phyloP scores from a whole-genome alignment of 2,113 vertebrate genomes.

The Proterorhinus semilunaris region DNA sequence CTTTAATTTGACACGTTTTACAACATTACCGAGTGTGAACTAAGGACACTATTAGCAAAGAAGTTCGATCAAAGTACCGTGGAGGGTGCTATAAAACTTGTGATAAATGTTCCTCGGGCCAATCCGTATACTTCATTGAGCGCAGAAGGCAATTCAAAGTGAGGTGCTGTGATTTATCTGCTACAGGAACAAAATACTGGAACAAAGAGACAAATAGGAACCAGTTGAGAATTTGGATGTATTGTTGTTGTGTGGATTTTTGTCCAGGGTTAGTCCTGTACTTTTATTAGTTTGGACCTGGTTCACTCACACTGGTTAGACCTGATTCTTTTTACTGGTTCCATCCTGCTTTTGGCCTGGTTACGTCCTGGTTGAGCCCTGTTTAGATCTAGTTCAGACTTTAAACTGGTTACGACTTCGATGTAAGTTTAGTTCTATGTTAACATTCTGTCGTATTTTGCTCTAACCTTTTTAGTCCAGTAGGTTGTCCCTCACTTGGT shows the following conservation, averaged over 20 bases:
- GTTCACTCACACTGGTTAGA: background rate
- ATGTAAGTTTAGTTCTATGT: no score
- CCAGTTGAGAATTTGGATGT: constrained; percentile 49
- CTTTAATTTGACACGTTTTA: constrained; percentile 67
- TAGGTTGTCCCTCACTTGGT: no score
- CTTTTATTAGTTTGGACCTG: background rate
- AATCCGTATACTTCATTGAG: constrained; percentile 11
- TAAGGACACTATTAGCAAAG: constrained; percentile 31
- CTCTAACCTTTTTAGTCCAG: no score
- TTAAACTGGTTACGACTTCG: background rate
- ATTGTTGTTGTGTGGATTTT: constrained; percentile 41
- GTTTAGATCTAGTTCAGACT: background rate
- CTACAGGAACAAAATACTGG: constrained; percentile 42
- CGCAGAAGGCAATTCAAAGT: constrained; percentile 32
- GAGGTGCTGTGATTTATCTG: constrained; percentile 50
- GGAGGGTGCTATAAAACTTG: constrained; percentile 18
- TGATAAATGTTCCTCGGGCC: constrained; percentile 15
- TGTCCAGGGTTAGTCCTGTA: background rate
- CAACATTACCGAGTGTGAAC: constrained; percentile 59
- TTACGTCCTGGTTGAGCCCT: background rate
- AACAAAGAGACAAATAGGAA: constrained; percentile 37
- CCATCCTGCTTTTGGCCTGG: background rate
- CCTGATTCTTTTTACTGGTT: background rate
- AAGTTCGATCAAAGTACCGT: constrained; percentile 18
- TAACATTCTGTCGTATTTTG: no score